Conservation (phyloP, 2,113 vertebrate genomes). For the Miniopterus natalensis region DNA sequence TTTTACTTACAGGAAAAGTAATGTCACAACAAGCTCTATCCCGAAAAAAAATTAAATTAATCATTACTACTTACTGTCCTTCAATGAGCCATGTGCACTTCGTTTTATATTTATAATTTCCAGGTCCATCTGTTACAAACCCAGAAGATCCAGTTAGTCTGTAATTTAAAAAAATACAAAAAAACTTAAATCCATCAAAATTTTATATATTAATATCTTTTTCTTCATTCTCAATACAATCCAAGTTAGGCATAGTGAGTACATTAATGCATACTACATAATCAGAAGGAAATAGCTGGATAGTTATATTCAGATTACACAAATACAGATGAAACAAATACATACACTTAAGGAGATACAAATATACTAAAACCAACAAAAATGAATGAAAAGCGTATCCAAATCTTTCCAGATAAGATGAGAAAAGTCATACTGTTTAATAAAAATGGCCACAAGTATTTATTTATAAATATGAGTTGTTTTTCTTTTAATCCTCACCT, state of each 20-base stretch:
- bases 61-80: slow-evolving; percentile 92
- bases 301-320: slow-evolving; percentile 22
- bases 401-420: slow-evolving; percentile 11
- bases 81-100: slow-evolving; percentile 99
- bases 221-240: slow-evolving; percentile 54
- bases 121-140: slow-evolving; percentile 96
- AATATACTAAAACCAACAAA: slow-evolving; percentile 21
- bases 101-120: slow-evolving; percentile 99
- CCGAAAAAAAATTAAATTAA: slow-evolving; percentile 2
- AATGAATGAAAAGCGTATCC: slow-evolving; percentile 23
- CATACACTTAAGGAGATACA: background rate
- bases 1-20: slow-evolving; percentile 20
- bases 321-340: slow-evolving; percentile 39
- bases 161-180: slow-evolving; percentile 65
- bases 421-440: slow-evolving; percentile 35
- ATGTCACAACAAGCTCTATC: background rate
- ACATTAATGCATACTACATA: background rate
- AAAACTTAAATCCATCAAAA: slow-evolving; percentile 38
- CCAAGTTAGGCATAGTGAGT: slow-evolving; percentile 21
- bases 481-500: background rate
- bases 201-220: slow-evolving; percentile 42
- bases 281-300: background rate
- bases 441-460: slow-evolving; percentile 42
- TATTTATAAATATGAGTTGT: background rate
- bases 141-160: slow-evolving; percentile 95